phyloP scores from a whole-genome alignment of 2,888 invertebrate species.

The Stomorhina lunata region DNA sequence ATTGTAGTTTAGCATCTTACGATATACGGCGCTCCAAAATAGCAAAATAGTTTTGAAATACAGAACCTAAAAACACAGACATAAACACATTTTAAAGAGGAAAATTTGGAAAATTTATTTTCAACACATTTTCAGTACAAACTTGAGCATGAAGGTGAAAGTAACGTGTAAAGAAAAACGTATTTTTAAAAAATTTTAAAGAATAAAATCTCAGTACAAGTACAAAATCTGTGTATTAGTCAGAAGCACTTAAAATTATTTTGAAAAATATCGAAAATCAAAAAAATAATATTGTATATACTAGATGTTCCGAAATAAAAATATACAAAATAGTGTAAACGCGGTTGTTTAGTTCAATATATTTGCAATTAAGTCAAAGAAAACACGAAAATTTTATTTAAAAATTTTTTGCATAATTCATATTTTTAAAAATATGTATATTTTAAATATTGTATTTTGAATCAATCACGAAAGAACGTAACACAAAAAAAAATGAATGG shows the following conservation, averaged over 20 bases:
- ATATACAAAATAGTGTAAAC: neutral
- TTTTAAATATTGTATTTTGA: neutral
- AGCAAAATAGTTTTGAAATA: constrained; percentile 41
- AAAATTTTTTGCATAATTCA: neutral
- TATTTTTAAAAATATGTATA: neutral
- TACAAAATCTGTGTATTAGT: neutral
- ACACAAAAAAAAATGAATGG: neutral
- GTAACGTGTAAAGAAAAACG: neutral
- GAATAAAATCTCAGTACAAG: neutral
- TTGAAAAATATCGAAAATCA: constrained; percentile 1
- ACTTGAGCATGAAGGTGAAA: constrained; percentile 33
- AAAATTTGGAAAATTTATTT: constrained; percentile 62
- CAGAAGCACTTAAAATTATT: constrained; percentile 25
- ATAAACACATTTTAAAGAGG: constrained; percentile 11
- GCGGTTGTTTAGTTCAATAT: neutral
- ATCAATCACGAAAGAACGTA: neutral
- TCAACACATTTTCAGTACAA: constrained; percentile 48
- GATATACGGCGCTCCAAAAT: constrained; percentile 26
- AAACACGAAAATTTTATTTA: neutral
- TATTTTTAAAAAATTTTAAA: neutral
- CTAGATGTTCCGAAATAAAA: constrained; percentile 12
- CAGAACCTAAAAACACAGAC: no score
- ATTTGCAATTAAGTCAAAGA: neutral
- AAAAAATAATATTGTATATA: neutral
- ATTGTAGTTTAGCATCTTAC: neutral